A percentile compares a stretch with the other conserved stretches of the same genome.
These are phyloP conservation scores for Tenthredo scrophulariae DNA, from an alignment of 2,888 invertebrate species.

Conservation along the genomic window DNA sequence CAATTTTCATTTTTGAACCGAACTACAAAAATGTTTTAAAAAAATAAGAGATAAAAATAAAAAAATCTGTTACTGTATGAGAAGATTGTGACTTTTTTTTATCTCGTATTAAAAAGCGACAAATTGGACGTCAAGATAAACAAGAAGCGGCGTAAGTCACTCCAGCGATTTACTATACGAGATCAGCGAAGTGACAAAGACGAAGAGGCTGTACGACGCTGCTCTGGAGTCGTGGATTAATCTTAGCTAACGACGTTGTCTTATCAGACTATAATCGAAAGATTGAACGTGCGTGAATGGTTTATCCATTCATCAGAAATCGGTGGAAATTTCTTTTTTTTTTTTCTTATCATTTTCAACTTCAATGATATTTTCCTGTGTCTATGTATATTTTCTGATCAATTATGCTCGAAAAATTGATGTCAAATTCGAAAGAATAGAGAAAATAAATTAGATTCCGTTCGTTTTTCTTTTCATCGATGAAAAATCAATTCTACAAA, in stretches of 20 bases:
- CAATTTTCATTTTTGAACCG: neutral
- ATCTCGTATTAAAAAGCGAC: neutral
- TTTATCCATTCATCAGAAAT: neutral
- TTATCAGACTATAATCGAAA: conserved; percentile 19
- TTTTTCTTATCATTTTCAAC: neutral
- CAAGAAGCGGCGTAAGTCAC: conserved; percentile 1
- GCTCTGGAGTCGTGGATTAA: neutral
- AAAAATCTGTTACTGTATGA: neutral
- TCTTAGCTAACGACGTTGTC: conserved; percentile 3
- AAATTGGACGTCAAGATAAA: conserved; percentile 7
- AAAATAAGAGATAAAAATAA: neutral
- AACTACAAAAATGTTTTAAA: neutral
- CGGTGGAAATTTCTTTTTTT: neutral
- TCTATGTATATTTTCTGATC: no score
- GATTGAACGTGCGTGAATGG: neutral
- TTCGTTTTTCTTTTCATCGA: neutral
- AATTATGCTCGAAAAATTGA: neutral
- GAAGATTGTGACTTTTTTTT: neutral
- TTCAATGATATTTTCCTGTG: neutral
- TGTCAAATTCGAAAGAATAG: no score
- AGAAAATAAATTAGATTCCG: neutral
- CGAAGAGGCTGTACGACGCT: neutral
- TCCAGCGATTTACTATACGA: conserved; percentile 33
- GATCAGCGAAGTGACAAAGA: conserved; percentile 34
- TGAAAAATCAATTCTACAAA: neutral